phyloP scores from a whole-genome alignment of 1,140 invertebrate genomes.

The Macrobrachium nipponense region DNA sequence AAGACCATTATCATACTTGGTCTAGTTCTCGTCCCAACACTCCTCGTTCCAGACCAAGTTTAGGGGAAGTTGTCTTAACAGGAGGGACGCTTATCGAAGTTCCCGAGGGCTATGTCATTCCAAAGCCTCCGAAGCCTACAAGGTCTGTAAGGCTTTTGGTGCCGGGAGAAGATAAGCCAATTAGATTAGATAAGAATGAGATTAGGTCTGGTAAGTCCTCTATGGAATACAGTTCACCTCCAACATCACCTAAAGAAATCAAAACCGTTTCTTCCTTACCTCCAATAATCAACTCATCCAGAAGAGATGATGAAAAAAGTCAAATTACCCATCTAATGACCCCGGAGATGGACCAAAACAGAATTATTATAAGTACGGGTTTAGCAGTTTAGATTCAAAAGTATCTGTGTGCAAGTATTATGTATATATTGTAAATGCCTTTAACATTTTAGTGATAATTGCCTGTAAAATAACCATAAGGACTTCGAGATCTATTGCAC shows the following conservation, averaged over 20 bases:
- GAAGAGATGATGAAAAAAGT: neutral
- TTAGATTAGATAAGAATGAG: no score
- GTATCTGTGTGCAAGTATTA: neutral
- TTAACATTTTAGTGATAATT: neutral
- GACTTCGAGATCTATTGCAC: no score
- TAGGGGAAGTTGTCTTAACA: constrained; percentile 44
- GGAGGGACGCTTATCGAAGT: constrained; percentile 50
- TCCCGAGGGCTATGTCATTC: constrained; percentile 42
- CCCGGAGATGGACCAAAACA: neutral
- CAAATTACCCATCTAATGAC: constrained; percentile 27
- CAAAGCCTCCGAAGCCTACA: constrained; percentile 40
- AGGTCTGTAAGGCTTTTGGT: constrained; percentile 26
- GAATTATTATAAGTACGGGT: constrained; percentile 5
- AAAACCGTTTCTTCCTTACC: neutral
- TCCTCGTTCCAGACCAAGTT: constrained; percentile 1
- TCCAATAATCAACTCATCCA: neutral
- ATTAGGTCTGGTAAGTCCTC: neutral
- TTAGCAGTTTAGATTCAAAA: neutral
- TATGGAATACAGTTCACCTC: neutral
- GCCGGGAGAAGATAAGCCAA: neutral
- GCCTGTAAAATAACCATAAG: no score
- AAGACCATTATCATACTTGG: constrained; percentile 2
- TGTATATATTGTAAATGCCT: neutral
- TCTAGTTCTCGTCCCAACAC: neutral
- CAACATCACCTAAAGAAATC: neutral